phyloP scores from a whole-genome alignment of 2,888 invertebrate species.

The Tenthredo scrophulariae region DNA sequence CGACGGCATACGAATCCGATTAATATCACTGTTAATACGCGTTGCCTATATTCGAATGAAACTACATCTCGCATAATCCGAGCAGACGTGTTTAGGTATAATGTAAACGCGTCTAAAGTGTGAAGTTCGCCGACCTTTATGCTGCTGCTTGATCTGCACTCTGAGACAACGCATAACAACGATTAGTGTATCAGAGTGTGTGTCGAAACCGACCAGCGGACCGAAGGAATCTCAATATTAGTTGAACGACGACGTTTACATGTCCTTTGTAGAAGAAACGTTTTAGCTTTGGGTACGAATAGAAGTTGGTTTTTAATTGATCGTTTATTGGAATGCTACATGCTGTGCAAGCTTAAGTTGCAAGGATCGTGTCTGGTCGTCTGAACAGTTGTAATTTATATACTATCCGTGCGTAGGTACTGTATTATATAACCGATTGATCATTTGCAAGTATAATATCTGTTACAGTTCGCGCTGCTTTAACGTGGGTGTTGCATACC shows the following conservation, averaged over 20 bases:
- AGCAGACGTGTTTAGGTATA: not conserved
- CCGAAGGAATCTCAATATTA: no score
- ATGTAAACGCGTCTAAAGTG: not conserved
- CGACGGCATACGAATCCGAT: no score
- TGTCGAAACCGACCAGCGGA: no score
- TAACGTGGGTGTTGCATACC: not conserved
- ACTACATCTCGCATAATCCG: no score
- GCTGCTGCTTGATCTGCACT: not conserved
- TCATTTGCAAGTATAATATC: slow-evolving; percentile 40
- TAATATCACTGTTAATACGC: no score
- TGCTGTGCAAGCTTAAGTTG: not conserved
- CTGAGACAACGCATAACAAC: no score
- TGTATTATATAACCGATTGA: not conserved
- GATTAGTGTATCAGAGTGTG: no score
- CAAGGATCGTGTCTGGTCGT: not conserved
- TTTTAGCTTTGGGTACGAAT: no score
- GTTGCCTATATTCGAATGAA: no score
- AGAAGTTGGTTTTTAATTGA: no score
- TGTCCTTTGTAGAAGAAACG: no score
- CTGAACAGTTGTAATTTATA: not conserved
- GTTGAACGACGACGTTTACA: no score
- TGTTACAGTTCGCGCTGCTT: not conserved
- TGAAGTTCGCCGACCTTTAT: not conserved
- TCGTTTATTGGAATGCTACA: not conserved
- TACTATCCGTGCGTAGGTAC: not conserved